phyloP scores from a whole-genome alignment of 2,888 invertebrate genomes.

The Eubasilissa splendida region DNA sequence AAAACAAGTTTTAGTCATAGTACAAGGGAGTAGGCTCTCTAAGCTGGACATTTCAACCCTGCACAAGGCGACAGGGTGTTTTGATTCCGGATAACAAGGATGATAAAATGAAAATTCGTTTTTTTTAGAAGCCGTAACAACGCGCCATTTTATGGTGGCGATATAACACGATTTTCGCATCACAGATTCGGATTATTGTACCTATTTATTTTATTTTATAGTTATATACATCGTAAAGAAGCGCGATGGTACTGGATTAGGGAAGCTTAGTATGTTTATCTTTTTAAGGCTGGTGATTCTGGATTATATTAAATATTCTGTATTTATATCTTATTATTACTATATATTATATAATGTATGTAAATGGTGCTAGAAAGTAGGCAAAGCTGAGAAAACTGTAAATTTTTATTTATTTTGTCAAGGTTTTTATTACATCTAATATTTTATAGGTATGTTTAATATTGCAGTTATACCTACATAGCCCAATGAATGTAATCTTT shows the following conservation, averaged over 20 bases:
- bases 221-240: slow-evolving; percentile 29
- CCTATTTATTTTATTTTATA: slow-evolving; percentile 40
- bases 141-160: slow-evolving; percentile 19
- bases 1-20: not conserved
- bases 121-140: slow-evolving; percentile 10
- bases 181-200: slow-evolving; percentile 35
- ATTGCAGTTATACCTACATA: too few species aligned
- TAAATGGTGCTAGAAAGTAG: too few species aligned
- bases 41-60: not conserved
- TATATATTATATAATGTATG: not conserved
- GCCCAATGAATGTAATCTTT: too few species aligned
- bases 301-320: slow-evolving; percentile 21
- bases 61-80: not conserved
- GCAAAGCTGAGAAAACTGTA: too few species aligned
- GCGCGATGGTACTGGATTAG: slow-evolving; percentile 13
- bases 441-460: too few species aligned
- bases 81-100: slow-evolving; percentile 30
- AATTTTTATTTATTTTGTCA: too few species aligned
- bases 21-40: not conserved
- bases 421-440: too few species aligned
- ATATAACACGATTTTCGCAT: slow-evolving; percentile 30
- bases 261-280: slow-evolving; percentile 2
- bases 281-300: slow-evolving; percentile 13
- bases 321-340: not conserved
- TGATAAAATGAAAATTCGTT: slow-evolving; percentile 29